phyloP scores from a whole-genome alignment of 2,797 vertebrate genomes.

The Sebastiscus tertius region DNA sequence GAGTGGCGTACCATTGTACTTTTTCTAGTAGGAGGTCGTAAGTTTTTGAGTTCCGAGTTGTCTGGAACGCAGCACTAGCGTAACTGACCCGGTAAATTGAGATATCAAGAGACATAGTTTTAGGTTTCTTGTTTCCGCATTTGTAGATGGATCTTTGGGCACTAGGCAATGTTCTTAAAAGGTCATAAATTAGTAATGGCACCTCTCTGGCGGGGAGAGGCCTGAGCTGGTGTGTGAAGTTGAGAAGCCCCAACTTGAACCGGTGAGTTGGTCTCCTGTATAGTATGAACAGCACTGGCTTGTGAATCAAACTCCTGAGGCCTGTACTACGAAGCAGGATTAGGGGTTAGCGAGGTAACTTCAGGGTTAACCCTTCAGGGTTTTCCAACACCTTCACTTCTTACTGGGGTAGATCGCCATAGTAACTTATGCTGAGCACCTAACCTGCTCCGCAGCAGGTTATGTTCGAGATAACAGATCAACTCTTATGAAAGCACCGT shows the following conservation, averaged over 20 bases:
- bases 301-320: neutral
- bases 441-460: too few relatives aligned
- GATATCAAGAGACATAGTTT: constrained; percentile 1
- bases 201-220: neutral
- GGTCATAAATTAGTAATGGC: constrained; percentile 32
- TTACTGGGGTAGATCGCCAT: too few relatives aligned
- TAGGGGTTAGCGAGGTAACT: too few relatives aligned
- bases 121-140: neutral
- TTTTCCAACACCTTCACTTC: too few relatives aligned
- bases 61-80: neutral
- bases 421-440: too few relatives aligned
- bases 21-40: too few relatives aligned
- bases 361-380: too few relatives aligned
- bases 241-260: neutral
- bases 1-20: too few relatives aligned
- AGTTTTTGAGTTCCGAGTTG: too few relatives aligned
- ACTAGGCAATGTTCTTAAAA: constrained; percentile 15
- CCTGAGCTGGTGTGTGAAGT: neutral
- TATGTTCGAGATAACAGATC: too few relatives aligned
- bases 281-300: neutral
- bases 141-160: constrained; percentile 12
- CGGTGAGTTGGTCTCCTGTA: neutral
- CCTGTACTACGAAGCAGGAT: too few relatives aligned
- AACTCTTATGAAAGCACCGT: too few relatives aligned
- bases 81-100: neutral